Conservation (phyloP, 2,797 vertebrate genomes). For the Muraenolepis orangiensis region DNA sequence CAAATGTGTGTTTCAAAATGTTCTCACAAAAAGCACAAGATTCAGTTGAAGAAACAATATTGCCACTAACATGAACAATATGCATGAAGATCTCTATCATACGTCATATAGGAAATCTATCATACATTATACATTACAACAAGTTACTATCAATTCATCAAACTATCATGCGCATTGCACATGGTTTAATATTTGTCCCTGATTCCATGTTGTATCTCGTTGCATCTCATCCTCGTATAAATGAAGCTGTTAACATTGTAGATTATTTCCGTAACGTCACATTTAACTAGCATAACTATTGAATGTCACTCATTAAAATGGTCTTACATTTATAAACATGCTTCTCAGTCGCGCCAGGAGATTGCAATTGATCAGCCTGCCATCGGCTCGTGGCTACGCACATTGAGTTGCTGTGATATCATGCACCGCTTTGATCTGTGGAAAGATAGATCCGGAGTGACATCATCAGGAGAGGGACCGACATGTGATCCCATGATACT, state of each 20-base stretch:
- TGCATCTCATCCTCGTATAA: neutral
- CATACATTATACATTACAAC: neutral
- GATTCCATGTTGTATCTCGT: neutral
- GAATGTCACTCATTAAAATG: neutral
- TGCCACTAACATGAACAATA: neutral
- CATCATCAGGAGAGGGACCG: slow-evolving; percentile 50
- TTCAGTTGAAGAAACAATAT: no score
- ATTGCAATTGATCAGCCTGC: slow-evolving; percentile 4
- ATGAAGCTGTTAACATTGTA: neutral
- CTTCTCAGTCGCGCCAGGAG: slow-evolving; percentile 21
- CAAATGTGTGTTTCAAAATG: neutral
- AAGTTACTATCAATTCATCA: neutral
- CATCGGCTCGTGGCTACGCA: slow-evolving; percentile 15
- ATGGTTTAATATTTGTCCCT: neutral
- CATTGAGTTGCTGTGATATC: slow-evolving; percentile 57
- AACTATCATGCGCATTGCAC: neutral
- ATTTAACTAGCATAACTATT: slow-evolving; percentile 25
- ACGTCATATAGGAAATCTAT: neutral
- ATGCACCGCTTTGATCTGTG: slow-evolving; percentile 52
- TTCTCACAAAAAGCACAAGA: neutral
- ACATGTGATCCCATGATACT: slow-evolving; percentile 46
- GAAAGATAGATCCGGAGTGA: slow-evolving; percentile 56
- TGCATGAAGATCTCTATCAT: neutral
- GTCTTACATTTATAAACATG: slow-evolving; percentile 6
- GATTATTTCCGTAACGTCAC: neutral